A percentile compares a stretch with the other conserved stretches of the same genome.
phyloP scores from a whole-genome alignment of 2,113 vertebrate species.

The Eurypyga helias region DNA sequence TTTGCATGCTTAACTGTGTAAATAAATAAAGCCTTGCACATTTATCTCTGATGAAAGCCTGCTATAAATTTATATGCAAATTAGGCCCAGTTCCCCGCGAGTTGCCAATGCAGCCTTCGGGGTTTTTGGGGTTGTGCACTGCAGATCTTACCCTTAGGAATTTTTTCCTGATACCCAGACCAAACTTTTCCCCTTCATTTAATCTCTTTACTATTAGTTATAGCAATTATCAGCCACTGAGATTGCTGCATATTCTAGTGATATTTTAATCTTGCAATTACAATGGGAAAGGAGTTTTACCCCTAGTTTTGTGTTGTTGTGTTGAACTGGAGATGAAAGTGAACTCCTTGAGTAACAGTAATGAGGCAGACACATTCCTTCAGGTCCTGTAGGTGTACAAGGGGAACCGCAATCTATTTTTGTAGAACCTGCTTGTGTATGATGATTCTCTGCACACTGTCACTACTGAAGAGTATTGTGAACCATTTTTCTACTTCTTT shows the following conservation, averaged over 20 bases:
- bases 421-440: not conserved
- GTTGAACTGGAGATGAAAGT: not conserved
- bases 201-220: not conserved
- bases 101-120: not conserved
- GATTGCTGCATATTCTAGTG: constrained; percentile 2
- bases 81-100: not conserved
- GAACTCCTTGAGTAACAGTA: not conserved
- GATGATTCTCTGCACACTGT: not conserved
- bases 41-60: not conserved
- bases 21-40: not conserved
- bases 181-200: not conserved
- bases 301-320: not conserved
- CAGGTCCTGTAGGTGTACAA: not conserved
- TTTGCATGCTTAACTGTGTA: not conserved
- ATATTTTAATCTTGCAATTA: constrained; percentile 13
- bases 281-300: not conserved
- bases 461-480: not conserved
- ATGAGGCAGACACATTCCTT: not conserved
- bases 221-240: not conserved
- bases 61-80: constrained; percentile 6
- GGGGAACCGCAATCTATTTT: not conserved
- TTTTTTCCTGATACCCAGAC: not conserved
- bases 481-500: not conserved
- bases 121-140: not conserved
- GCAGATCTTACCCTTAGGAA: not conserved